These are phyloP conservation scores for Manduca sexta DNA, from an alignment of 1,140 invertebrate genomes.

Conservation along the genomic window DNA sequence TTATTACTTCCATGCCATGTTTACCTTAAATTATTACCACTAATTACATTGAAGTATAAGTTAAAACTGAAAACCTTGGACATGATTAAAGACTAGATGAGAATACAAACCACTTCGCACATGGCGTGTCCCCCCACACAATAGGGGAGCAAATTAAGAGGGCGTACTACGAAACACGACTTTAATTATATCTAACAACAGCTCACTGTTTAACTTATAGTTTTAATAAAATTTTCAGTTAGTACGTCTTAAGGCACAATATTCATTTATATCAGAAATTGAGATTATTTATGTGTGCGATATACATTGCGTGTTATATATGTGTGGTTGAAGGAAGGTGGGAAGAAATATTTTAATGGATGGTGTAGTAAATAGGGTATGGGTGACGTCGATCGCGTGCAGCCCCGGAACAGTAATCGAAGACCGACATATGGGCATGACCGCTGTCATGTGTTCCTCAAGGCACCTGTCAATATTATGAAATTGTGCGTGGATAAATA, in stretches of 20 bases:
- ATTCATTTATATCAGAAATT: too few relatives aligned
- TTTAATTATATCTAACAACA: conserved; percentile 45
- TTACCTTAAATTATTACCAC: too few relatives aligned
- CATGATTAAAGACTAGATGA: conserved; percentile 16
- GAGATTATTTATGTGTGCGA: too few relatives aligned
- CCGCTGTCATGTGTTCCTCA: conserved; percentile 55
- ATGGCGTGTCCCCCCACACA: conserved; percentile 33
- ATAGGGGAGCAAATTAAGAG: conserved; percentile 38
- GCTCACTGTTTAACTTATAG: conserved; percentile 24
- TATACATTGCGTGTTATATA: too few relatives aligned
- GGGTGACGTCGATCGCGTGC: conserved; percentile 36
- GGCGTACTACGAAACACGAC: conserved; percentile 33
- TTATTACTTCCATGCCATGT: too few relatives aligned
- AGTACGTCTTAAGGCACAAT: not conserved
- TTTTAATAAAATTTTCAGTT: conserved; percentile 1
- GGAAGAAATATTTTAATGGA: too few relatives aligned
- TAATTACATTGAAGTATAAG: not conserved
- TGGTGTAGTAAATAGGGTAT: not conserved
- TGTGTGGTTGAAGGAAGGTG: too few relatives aligned
- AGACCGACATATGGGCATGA: conserved; percentile 54
- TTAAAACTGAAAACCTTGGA: not conserved
- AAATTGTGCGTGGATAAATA: conserved; percentile 6
- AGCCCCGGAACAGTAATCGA: conserved; percentile 10
- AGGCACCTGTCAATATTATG: conserved; percentile 47
- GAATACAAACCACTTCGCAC: conserved; percentile 21